Conservation (phyloP, 1,140 invertebrate species). For the Drosophila lacertosa region DNA sequence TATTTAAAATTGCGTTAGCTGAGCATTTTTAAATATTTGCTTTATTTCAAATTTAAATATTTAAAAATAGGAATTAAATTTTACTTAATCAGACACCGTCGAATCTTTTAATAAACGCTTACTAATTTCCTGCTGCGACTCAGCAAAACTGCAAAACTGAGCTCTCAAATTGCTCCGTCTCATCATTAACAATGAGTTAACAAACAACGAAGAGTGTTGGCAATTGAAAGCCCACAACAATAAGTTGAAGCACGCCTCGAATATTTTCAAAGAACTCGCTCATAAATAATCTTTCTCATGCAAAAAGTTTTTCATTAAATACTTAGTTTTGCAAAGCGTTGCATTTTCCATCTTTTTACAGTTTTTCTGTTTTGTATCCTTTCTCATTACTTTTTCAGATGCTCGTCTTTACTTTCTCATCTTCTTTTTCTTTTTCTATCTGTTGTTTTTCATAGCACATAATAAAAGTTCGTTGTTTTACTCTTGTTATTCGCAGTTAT, state of each 20-base stretch:
- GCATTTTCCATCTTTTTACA: constrained; percentile 13
- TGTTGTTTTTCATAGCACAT: constrained; percentile 19
- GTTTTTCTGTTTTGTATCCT: constrained; percentile 5
- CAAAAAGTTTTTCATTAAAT: constrained; percentile 33
- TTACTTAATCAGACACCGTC: neutral
- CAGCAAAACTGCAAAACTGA: neutral
- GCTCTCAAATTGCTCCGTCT: constrained; percentile 21
- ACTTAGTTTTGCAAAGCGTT: constrained; percentile 9
- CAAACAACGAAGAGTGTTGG: constrained; percentile 37
- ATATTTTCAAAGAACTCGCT: neutral
- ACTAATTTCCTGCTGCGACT: neutral
- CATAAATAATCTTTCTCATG: constrained; percentile 16
- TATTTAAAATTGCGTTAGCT: too few species aligned
- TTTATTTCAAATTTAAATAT: too few species aligned
- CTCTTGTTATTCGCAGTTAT: constrained; percentile 61
- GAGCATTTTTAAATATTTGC: neutral
- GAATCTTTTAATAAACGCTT: neutral
- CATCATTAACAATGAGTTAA: constrained; percentile 31
- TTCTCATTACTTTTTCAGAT: constrained; percentile 8
- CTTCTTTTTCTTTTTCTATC: constrained; percentile 5
- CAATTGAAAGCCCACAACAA: constrained; percentile 43
- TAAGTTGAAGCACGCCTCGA: constrained; percentile 19
- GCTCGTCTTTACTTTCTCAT: constrained; percentile 17
- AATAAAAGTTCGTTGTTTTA: constrained; percentile 6
- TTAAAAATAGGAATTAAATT: too few species aligned